A percentile compares a stretch with the other conserved stretches of the same genome.
Conservation (phyloP, 1,140 invertebrate genomes). For the Latrodectus geometricus region DNA sequence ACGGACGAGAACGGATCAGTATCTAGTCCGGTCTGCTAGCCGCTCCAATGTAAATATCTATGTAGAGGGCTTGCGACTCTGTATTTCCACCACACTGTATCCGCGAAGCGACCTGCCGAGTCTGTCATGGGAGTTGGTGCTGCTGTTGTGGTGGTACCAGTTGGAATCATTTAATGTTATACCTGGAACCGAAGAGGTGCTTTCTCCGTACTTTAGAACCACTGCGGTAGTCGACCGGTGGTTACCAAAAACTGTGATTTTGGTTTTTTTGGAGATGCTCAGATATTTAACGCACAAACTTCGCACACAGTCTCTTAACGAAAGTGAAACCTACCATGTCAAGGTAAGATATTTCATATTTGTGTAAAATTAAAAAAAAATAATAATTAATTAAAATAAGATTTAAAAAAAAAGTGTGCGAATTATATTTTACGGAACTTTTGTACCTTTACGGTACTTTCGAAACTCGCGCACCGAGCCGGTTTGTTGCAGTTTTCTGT, state of each 20-base stretch:
- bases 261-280: constrained; percentile 62
- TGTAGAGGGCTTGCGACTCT: background rate
- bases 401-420: background rate
- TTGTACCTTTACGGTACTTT: too few species aligned
- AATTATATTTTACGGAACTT: background rate
- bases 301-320: constrained; percentile 66
- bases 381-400: background rate
- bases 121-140: background rate
- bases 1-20: constrained; percentile 19
- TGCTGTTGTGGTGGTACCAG: constrained; percentile 22
- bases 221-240: constrained; percentile 24
- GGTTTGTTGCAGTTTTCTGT: too few species aligned
- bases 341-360: constrained; percentile 62
- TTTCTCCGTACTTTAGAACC: background rate
- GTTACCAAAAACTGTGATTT: constrained; percentile 48
- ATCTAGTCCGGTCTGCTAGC: background rate
- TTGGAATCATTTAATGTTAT: constrained; percentile 13
- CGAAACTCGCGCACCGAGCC: too few species aligned
- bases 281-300: constrained; percentile 67
- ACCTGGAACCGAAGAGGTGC: constrained; percentile 14
- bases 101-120: background rate
- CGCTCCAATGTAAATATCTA: background rate
- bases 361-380: background rate
- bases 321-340: constrained; percentile 65
- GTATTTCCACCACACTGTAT: constrained; percentile 15